phyloP scores from a whole-genome alignment of 1,140 invertebrate genomes.

The Formica exsecta region DNA sequence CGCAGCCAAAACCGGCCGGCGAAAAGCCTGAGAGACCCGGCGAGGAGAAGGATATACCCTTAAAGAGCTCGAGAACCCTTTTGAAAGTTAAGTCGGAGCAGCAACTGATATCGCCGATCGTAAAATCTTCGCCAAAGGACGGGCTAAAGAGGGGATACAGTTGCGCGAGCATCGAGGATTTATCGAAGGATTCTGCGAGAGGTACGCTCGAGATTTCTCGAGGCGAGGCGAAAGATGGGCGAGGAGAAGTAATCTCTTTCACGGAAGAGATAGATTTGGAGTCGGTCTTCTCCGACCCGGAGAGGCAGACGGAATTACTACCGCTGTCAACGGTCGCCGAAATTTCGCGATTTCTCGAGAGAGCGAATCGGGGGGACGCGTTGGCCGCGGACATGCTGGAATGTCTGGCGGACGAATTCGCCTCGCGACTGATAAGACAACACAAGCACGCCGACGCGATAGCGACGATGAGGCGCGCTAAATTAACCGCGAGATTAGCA shows the following conservation, averaged over 20 bases:
- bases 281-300: not conserved
- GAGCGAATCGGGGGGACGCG: constrained; percentile 37
- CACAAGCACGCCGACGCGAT: constrained; percentile 16
- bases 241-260: constrained; percentile 23
- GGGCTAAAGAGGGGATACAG: constrained; percentile 38
- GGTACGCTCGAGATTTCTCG: constrained; percentile 42
- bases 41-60: not conserved
- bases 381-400: constrained; percentile 67
- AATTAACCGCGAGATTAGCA: constrained; percentile 74
- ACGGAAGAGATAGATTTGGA: constrained; percentile 38
- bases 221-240: constrained; percentile 17
- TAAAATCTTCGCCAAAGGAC: constrained; percentile 11
- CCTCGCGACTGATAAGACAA: constrained; percentile 62
- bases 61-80: not conserved
- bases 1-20: not conserved
- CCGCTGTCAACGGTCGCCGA: constrained; percentile 69
- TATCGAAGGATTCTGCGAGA: constrained; percentile 55
- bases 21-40: not conserved
- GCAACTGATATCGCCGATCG: constrained; percentile 46
- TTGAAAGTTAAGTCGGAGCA: constrained; percentile 46
- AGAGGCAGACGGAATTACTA: constrained; percentile 39
- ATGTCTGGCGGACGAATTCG: constrained; percentile 73
- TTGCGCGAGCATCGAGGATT: constrained; percentile 40
- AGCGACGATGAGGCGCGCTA: constrained; percentile 47
- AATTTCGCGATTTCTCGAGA: constrained; percentile 70